A percentile compares a stretch with the other conserved stretches of the same genome.
Conservation (phyloP, 2,113 vertebrate species). For the Rhagologus leucostigma region DNA sequence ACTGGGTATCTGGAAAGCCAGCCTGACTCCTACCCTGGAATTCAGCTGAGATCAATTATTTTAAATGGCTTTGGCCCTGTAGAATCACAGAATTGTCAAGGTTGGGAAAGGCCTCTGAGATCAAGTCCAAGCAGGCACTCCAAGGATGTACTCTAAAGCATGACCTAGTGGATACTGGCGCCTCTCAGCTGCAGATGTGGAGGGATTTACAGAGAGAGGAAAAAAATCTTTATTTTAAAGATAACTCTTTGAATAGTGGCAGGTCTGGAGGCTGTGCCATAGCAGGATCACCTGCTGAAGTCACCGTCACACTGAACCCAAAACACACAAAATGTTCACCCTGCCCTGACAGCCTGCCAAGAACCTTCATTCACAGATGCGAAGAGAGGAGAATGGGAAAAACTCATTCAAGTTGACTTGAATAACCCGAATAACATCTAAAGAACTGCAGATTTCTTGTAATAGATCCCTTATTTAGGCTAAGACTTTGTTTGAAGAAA, state of each 20-base stretch:
- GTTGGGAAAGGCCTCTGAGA: background rate
- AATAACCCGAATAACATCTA: fast-evolving
- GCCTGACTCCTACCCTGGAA: background rate
- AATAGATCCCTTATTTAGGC: background rate
- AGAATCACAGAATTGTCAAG: background rate
- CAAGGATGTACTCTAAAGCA: background rate
- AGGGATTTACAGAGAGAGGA: no score
- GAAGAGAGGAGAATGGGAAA: background rate
- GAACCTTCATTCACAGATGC: background rate
- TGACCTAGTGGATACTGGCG: fast-evolving
- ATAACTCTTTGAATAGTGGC: fast-evolving
- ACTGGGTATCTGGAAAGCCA: background rate
- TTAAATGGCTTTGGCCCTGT: background rate
- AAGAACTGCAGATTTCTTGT: background rate
- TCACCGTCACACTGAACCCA: background rate
- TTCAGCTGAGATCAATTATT: background rate
- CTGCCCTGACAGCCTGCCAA: background rate
- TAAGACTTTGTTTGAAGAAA: background rate
- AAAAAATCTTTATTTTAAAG: background rate
- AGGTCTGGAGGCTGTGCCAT: background rate
- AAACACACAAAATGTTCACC: background rate
- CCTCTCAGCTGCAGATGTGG: background rate
- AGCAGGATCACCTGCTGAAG: background rate
- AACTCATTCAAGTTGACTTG: background rate
- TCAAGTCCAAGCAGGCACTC: background rate